A percentile compares a stretch with the other conserved stretches of the same genome.
Evolutionary conservation across 1,140 invertebrate species (phyloP).

Genomic region (Drosophila simulans): DNA sequence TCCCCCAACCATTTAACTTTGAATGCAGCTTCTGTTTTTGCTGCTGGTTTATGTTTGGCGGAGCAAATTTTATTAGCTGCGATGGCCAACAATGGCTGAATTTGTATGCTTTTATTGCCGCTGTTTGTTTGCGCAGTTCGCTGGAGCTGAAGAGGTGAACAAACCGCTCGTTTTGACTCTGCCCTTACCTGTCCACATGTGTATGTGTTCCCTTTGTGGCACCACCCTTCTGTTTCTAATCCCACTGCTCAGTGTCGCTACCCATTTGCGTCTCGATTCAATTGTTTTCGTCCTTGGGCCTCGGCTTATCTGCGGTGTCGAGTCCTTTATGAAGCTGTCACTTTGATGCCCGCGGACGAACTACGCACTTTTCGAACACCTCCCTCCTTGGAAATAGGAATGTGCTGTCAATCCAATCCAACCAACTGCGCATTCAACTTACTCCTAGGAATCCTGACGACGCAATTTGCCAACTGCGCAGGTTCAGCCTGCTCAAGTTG

Average conservation of each 20-base stretch:
- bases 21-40: slow-evolving; percentile 38
- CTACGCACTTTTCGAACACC: slow-evolving; percentile 41
- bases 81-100: slow-evolving; percentile 70
- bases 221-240: slow-evolving; percentile 27
- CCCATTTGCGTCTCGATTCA: slow-evolving; percentile 62
- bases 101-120: slow-evolving; percentile 72
- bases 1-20: background rate
- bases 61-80: slow-evolving; percentile 68
- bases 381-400: background rate
- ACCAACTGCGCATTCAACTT: slow-evolving; percentile 60
- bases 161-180: slow-evolving; percentile 53
- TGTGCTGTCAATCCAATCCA: slow-evolving; percentile 20
- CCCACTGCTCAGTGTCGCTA: slow-evolving; percentile 35
- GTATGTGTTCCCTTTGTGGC: slow-evolving; percentile 7
- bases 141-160: slow-evolving; percentile 74
- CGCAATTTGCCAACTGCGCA: slow-evolving; percentile 72
- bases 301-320: slow-evolving; percentile 68
- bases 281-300: slow-evolving; percentile 35
- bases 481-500: slow-evolving; percentile 36
- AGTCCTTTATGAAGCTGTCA: slow-evolving; percentile 76
- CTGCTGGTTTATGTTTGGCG: slow-evolving; percentile 46
- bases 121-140: slow-evolving; percentile 47
- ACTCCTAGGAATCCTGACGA: slow-evolving; percentile 8
- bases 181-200: background rate
- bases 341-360: slow-evolving; percentile 46